Evolutionary conservation across 2,888 invertebrate genomes (phyloP), one percentile per base, ranked within the genome.

Genomic region (Drosophila putrida): DNA sequence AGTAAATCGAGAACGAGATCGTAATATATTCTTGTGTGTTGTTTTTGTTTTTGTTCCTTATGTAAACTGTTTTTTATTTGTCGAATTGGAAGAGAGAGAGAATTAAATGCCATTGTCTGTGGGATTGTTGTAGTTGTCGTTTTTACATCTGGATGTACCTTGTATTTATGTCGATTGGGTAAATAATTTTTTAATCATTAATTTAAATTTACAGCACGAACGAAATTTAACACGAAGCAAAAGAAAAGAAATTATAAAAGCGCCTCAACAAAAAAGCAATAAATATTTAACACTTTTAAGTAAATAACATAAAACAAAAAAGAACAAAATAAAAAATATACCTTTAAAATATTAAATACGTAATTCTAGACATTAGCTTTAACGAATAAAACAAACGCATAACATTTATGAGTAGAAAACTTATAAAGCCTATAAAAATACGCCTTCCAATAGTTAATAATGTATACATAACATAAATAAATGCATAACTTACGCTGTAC

Each of bases 361-460:
- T 57, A 77, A 73, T 63, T 58, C 60, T 88, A 88, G 88, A 75
- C 59, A 76, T 68, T 85, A 82, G 88, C 82, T 88, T 86, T 86
- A 88, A 71, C 46, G 67, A 47, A 50, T n/a, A 38, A 27, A 55
- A 70, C 50, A 67, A 68, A 75, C 66, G 76, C 74, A 73, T 71
- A 70, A 81, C 36, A 71, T 84, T 81, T 78, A 79, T 75, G 55
- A 70, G 60, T 38, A 58, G 20, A 59, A 41, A 69, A 71, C 59
- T 73, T 83, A 77, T 74, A 72, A 78, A 84, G 82, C 85, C 86
- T 85, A 84, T 72, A 83, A 46, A 76, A 85, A 57, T 82, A 79
- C 80, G 87, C 89, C 87, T 83, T 83, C 89, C 83, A 86, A 82
- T 88, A 88, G 80, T 80, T 80, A 74, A 70, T 71, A 77, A 77